Evolutionary conservation across 1,140 invertebrate genomes (phyloP).

Genomic region (Chrysomallon squamiferum): DNA sequence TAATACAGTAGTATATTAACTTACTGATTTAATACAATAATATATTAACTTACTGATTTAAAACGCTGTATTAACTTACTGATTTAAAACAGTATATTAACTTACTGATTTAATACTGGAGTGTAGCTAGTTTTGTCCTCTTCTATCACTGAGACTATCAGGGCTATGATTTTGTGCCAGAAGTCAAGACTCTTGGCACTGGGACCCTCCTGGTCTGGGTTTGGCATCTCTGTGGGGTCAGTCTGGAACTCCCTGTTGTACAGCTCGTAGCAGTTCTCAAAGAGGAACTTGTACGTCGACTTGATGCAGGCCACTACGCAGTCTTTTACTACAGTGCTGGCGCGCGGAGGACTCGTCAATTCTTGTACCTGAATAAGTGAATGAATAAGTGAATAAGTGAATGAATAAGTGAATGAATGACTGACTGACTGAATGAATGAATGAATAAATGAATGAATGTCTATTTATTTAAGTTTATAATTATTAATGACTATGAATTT

Average conservation of each 20-base stretch:
- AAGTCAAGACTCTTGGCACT: conserved; percentile 82
- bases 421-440: no score
- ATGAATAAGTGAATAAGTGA: no score
- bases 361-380: conserved; percentile 94
- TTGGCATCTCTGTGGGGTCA: conserved; percentile 48
- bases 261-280: conserved; percentile 96
- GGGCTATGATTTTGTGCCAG: conserved; percentile 97
- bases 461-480: no score
- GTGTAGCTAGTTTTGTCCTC: conserved; percentile 98
- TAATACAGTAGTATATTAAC: conserved; percentile 91
- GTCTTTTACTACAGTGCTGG: conserved; percentile 97
- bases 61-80: background rate
- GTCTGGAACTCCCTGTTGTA: conserved; percentile 92
- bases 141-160: conserved; percentile 98
- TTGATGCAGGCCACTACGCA: conserved; percentile 98
- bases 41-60: conserved; percentile 60
- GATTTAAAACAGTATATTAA: conserved; percentile 5
- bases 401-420: no score
- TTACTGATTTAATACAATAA: conserved; percentile 80
- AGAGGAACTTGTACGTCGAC: conserved; percentile 97
- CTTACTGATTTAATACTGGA: conserved; percentile 94
- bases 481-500: no score
- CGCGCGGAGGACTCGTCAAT: conserved; percentile 93
- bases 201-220: conserved; percentile 50
- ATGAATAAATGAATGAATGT: no score